Conservation (phyloP, 2,797 vertebrate species). For the Phrynocephalus vlangalii region DNA sequence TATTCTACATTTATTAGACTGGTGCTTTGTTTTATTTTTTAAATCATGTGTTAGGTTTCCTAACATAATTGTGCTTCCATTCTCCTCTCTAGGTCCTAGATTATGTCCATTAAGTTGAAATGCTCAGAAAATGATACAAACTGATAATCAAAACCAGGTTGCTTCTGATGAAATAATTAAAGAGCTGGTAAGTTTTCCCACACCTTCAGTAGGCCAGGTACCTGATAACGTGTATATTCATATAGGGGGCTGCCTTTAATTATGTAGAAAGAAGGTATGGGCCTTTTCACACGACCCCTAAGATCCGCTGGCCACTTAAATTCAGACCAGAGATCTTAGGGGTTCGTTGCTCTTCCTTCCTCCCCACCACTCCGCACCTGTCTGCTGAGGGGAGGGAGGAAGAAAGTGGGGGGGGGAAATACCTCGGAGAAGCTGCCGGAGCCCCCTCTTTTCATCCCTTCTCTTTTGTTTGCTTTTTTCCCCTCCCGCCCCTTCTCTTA, state of each 20-base stretch:
- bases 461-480: too few relatives aligned
- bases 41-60: background rate
- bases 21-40: background rate
- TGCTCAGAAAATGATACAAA: constrained; percentile 75
- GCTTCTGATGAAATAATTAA: constrained; percentile 81
- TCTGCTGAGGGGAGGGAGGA: too few relatives aligned
- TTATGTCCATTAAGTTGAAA: constrained; percentile 52
- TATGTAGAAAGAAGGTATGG: background rate
- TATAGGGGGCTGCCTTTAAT: background rate
- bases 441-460: too few relatives aligned
- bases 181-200: constrained; percentile 81
- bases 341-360: too few relatives aligned
- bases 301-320: too few relatives aligned
- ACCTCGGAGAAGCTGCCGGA: too few relatives aligned
- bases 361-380: too few relatives aligned
- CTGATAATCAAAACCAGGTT: constrained; percentile 72
- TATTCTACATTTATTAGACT: background rate
- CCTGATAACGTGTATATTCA: background rate
- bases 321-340: too few relatives aligned
- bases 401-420: too few relatives aligned
- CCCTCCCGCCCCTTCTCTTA: too few relatives aligned
- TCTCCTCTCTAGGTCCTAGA: constrained; percentile 16
- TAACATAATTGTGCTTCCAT: background rate
- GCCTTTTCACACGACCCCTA: too few relatives aligned
- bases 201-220: background rate